These are phyloP conservation scores for Pelusios castaneus DNA, from an alignment of 2,113 vertebrate genomes.

Conservation along the genomic window DNA sequence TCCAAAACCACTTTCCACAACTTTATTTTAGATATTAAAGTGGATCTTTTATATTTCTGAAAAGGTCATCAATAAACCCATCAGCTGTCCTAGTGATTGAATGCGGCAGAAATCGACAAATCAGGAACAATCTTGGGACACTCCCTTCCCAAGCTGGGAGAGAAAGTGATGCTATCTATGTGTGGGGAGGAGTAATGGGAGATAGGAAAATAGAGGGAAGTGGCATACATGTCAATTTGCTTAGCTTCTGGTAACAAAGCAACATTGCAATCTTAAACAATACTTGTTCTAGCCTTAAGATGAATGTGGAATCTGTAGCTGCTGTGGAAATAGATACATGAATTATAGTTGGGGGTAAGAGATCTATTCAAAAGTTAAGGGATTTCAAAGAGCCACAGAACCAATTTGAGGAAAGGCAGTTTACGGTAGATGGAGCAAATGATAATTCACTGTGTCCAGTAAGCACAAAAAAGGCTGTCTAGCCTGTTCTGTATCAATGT, in stretches of 20 bases:
- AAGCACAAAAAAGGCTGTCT: not conserved
- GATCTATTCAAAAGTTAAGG: not conserved
- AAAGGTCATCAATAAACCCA: not conserved
- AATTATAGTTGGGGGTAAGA: not conserved
- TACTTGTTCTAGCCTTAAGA: not conserved
- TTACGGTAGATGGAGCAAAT: not conserved
- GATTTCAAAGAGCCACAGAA: not conserved
- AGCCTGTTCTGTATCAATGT: not conserved
- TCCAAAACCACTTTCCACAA: not conserved
- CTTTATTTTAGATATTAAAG: not conserved
- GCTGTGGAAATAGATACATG: no score
- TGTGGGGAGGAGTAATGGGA: not conserved
- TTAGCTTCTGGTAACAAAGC: not conserved
- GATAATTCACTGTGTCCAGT: not conserved
- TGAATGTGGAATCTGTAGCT: not conserved
- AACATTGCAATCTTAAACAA: not conserved
- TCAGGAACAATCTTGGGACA: not conserved
- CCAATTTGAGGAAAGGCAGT: not conserved
- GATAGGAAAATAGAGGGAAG: not conserved
- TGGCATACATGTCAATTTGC: not conserved
- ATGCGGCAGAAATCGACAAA: not conserved
- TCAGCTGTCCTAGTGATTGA: not conserved
- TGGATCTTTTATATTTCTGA: not conserved
- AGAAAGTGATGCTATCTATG: not conserved
- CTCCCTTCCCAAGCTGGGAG: not conserved